Evolutionary conservation across 53 echinoderm and acorn worm genomes (phyloP), one percentile per base, ranked within the genome.

Genomic region (Patiria pectinifera): DNA sequence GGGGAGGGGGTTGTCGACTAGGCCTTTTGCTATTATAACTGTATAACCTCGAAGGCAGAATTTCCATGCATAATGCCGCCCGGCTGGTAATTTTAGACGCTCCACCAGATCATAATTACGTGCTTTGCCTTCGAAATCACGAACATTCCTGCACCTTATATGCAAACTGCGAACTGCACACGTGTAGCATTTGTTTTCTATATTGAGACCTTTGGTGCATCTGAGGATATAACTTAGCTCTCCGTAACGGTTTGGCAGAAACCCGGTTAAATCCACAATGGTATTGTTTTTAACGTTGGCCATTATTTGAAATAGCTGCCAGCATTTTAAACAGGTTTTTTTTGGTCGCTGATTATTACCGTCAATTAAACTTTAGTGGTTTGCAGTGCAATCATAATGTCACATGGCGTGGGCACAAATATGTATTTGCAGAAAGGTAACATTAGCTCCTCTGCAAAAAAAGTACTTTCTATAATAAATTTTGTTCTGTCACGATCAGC

Each of bases 61-160:
- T 82, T 82, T 35, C 86, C 14, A 45, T 86, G 86, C 86, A 86
- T 86, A 86, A 86, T 76, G 23, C 46, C 3, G 53, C 86, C 71
- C 44, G 25, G 86, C 48, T 23, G 76, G 86, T 86, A 86, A 86
- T 86, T 76, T 86, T 3, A 75, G 76, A 53, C 48, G 19, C 25
- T 11, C 25, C 26, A 45, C 48, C 12, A 11, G 26, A 35, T 45
- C 72, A n/a, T 86, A 86, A 86, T 86, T 25, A 76, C 74, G 86
- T 86, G 74, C 86, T 47, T 22, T 59, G 76, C 70, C 71, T 86
- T 23, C 59, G 53, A 22, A 86, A 86, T 76, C 76, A 86, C 45
- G 86, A 25, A 75, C 6, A 18, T n/a, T 47, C 3, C 79, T 14
- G 43, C 45, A 69, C 69, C 14, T n/a, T 24, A 21, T 5, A 66